These are phyloP conservation scores for Leucania comma DNA, from an alignment of 2,888 invertebrate species.

Conservation along the genomic window DNA sequence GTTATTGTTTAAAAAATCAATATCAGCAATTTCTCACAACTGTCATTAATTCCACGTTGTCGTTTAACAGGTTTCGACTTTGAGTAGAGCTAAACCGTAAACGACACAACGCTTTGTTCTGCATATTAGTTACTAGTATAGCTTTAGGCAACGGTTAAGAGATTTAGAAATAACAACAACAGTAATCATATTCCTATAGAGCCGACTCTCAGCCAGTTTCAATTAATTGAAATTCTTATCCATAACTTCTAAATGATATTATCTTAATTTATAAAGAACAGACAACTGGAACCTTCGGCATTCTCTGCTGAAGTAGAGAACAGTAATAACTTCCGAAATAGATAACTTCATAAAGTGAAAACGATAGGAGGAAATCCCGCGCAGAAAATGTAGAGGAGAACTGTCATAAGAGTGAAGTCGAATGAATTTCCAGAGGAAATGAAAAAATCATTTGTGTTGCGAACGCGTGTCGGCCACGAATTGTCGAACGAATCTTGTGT, in stretches of 20 bases:
- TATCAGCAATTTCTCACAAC: slow-evolving; percentile 61
- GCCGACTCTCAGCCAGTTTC: background rate
- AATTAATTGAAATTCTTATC: background rate
- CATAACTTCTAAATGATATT: slow-evolving; percentile 4
- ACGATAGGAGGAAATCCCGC: slow-evolving; percentile 63
- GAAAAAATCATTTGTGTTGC: slow-evolving; percentile 70
- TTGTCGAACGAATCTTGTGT: slow-evolving; percentile 63
- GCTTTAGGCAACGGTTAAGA: slow-evolving; percentile 8
- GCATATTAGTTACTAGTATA: slow-evolving; percentile 5
- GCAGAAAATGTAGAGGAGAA: slow-evolving; percentile 71
- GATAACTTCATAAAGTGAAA: slow-evolving; percentile 62
- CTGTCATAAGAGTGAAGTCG: slow-evolving; percentile 71
- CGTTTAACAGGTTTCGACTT: slow-evolving; percentile 14
- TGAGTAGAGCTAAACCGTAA: background rate
- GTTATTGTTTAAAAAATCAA: slow-evolving; percentile 73
- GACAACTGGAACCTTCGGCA: background rate
- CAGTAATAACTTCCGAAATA: slow-evolving; percentile 57
- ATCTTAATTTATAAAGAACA: slow-evolving; percentile 8
- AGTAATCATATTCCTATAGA: background rate
- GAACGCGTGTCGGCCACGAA: slow-evolving; percentile 62
- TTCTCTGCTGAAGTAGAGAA: slow-evolving; percentile 6
- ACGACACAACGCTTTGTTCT: background rate
- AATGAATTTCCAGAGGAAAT: slow-evolving; percentile 72
- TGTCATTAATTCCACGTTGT: slow-evolving; percentile 8
- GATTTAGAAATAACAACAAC: background rate